phyloP scores from a whole-genome alignment of 2,113 vertebrate genomes.

The Orientallactaga bullata region DNA sequence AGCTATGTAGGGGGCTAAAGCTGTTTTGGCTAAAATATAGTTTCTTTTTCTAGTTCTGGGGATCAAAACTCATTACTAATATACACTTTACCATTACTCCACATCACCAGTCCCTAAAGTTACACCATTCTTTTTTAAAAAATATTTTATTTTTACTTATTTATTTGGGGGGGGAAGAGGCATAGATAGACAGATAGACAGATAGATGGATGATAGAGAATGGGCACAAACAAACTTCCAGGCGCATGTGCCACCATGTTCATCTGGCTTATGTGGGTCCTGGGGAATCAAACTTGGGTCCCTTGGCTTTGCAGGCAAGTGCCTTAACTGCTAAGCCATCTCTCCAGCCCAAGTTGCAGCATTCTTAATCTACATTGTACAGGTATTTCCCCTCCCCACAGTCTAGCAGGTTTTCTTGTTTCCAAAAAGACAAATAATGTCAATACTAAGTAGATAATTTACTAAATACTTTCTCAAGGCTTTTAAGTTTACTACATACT shows the following conservation, averaged over 20 bases:
- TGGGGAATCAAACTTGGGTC: too few relatives aligned
- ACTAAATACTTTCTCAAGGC: neutral
- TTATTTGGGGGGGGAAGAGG: too few relatives aligned
- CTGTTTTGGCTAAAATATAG: constrained; percentile 16
- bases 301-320: too few relatives aligned
- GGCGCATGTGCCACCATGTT: too few relatives aligned
- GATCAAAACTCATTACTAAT: neutral
- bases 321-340: too few relatives aligned
- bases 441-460: constrained; percentile 4
- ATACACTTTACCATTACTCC: neutral
- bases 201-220: too few relatives aligned
- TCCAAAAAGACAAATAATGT: constrained; percentile 12
- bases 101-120: neutral
- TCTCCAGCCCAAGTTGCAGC: neutral
- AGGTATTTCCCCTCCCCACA: neutral
- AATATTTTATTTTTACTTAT: too few relatives aligned
- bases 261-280: too few relatives aligned
- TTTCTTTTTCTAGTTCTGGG: neutral
- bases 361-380: constrained; percentile 13
- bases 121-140: neutral
- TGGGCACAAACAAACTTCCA: too few relatives aligned
- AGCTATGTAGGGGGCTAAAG: constrained; percentile 26
- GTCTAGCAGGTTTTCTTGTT: constrained; percentile 27
- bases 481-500: constrained; percentile 3
- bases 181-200: too few relatives aligned